phyloP scores from a whole-genome alignment of 2,797 vertebrate species.

The Paedocypris micromegethes region DNA sequence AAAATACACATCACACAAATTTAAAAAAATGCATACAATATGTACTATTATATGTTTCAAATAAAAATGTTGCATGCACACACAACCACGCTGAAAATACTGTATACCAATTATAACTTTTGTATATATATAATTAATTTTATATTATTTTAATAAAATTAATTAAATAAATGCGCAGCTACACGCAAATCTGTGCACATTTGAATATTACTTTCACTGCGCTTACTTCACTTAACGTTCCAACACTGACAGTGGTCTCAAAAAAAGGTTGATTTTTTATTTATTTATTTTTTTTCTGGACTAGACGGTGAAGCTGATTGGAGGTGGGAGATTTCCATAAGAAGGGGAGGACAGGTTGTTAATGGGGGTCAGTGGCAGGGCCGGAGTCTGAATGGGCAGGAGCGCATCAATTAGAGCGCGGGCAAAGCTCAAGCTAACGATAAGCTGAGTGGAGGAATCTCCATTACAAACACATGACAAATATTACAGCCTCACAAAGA shows the following conservation, averaged over 20 bases:
- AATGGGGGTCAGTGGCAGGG: conserved; percentile 77
- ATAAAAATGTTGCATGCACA: too few relatives aligned
- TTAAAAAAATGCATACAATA: too few relatives aligned
- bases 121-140: too few relatives aligned
- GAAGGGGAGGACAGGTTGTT: conserved; percentile 73
- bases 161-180: too few relatives aligned
- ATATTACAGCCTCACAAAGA: conserved; percentile 47
- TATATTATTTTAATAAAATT: too few relatives aligned
- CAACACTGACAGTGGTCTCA: conserved; percentile 25
- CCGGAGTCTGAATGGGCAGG: conserved; percentile 79
- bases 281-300: conserved; percentile 43
- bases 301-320: conserved; percentile 45
- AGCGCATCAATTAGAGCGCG: conserved; percentile 77
- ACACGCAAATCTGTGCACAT: too few relatives aligned
- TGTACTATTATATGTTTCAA: too few relatives aligned
- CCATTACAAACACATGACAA: conserved; percentile 55
- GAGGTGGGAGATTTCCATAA: conserved; percentile 66
- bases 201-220: too few relatives aligned
- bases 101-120: too few relatives aligned
- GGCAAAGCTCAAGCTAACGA: conserved; percentile 68
- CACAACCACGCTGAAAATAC: too few relatives aligned
- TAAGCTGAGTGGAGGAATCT: conserved; percentile 59
- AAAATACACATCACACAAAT: too few relatives aligned
- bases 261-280: conserved; percentile 26
- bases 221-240: too few relatives aligned